phyloP scores from a whole-genome alignment of 1,140 invertebrate species.

The Eupristina koningsbergeri region DNA sequence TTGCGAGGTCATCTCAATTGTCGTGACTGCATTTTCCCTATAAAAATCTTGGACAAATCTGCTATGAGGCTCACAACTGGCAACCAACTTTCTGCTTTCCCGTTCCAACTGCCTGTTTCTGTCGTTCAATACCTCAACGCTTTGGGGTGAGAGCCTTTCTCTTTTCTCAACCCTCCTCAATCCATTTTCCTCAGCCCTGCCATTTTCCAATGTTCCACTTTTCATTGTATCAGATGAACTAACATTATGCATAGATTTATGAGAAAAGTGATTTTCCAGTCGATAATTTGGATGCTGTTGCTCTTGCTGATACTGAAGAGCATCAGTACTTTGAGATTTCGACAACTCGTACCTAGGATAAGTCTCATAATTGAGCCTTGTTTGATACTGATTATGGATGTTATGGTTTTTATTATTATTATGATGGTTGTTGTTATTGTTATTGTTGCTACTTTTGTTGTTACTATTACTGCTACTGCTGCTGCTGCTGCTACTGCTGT shows the following conservation, averaged over 20 bases:
- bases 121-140: constrained; percentile 67
- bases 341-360: constrained; percentile 53
- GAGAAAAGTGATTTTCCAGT: constrained; percentile 48
- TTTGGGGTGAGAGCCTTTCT: constrained; percentile 68
- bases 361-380: background rate
- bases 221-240: constrained; percentile 6
- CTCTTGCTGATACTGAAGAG: constrained; percentile 55
- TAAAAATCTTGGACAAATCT: constrained; percentile 62
- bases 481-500: constrained; percentile 31
- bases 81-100: constrained; percentile 65
- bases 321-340: constrained; percentile 65
- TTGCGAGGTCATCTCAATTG: constrained; percentile 71
- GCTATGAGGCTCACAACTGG: constrained; percentile 62
- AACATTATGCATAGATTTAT: constrained; percentile 39
- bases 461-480: constrained; percentile 8
- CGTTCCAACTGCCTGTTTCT: constrained; percentile 66
- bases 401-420: too few relatives aligned
- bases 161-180: constrained; percentile 56
- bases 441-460: constrained; percentile 23
- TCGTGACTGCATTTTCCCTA: constrained; percentile 66
- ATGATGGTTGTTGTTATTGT: constrained; percentile 15
- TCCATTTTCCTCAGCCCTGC: constrained; percentile 62
- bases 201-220: constrained; percentile 54
- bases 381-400: background rate
- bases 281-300: constrained; percentile 53